phyloP scores from a whole-genome alignment of 1,140 invertebrate species.

The Eulimnadia texana region DNA sequence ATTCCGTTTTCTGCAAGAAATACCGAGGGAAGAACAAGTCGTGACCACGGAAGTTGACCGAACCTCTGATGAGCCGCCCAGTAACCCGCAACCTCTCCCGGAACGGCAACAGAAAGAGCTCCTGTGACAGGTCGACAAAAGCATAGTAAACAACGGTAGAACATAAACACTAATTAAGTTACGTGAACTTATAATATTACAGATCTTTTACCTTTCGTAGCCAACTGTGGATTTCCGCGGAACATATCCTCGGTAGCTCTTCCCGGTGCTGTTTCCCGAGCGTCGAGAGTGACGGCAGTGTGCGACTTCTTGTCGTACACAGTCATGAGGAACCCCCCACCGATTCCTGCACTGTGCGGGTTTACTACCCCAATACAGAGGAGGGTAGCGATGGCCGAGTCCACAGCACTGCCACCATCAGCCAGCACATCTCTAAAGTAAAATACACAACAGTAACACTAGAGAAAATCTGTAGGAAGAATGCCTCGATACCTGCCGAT shows the following conservation, averaged over 20 bases:
- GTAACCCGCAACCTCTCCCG: slow-evolving; percentile 80
- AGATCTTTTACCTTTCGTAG: slow-evolving; percentile 27
- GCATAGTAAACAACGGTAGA: too few species aligned
- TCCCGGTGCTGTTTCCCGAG: slow-evolving; percentile 63
- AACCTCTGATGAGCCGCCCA: slow-evolving; percentile 65
- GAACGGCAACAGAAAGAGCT: slow-evolving; percentile 64
- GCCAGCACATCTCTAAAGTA: slow-evolving; percentile 49
- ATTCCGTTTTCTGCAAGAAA: slow-evolving; percentile 60
- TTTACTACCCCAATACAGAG: slow-evolving; percentile 75
- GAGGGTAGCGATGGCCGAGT: slow-evolving; percentile 65
- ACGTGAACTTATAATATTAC: neutral
- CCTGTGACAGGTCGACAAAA: slow-evolving; percentile 36
- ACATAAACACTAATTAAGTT: too few species aligned
- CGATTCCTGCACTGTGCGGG: slow-evolving; percentile 71
- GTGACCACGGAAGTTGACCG: slow-evolving; percentile 65
- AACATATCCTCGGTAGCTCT: slow-evolving; percentile 53
- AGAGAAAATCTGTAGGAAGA: neutral
- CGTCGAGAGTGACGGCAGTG: slow-evolving; percentile 39
- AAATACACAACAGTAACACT: neutral
- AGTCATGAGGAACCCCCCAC: slow-evolving; percentile 74
- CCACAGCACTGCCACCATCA: slow-evolving; percentile 69
- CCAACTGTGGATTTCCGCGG: slow-evolving; percentile 29
- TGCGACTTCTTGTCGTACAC: slow-evolving; percentile 40
- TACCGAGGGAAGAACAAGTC: slow-evolving; percentile 59
- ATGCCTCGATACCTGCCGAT: slow-evolving; percentile 45